A percentile compares a stretch with the other conserved stretches of the same genome.
Conservation (phyloP, 2,113 vertebrate genomes). For the Solenodon paradoxus region DNA sequence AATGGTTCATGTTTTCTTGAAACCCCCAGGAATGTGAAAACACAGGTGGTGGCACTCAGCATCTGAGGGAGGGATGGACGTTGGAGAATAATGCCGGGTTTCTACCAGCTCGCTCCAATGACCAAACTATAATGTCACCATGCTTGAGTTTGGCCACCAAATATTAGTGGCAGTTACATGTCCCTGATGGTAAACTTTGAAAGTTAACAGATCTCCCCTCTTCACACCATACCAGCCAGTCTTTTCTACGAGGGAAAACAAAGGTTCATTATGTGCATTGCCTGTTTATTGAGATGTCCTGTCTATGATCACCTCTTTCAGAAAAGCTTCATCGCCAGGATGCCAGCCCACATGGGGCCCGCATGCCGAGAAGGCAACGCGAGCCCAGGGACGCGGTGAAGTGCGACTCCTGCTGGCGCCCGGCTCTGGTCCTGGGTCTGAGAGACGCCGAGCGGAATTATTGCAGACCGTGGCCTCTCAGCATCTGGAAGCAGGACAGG, state of each 20-base stretch:
- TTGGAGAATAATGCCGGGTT: neutral
- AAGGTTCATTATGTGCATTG: neutral
- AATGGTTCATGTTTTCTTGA: too few relatives aligned
- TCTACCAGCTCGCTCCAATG: neutral
- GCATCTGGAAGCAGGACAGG: neutral
- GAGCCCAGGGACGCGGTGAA: too few relatives aligned
- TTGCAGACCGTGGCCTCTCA: too few relatives aligned
- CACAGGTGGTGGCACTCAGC: rapidly evolving
- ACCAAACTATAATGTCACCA: neutral
- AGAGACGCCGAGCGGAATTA: too few relatives aligned
- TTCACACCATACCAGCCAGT: neutral
- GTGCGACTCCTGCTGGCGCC: too few relatives aligned
- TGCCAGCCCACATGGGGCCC: too few relatives aligned
- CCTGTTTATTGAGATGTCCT: neutral
- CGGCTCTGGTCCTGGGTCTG: neutral
- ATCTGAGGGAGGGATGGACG: neutral
- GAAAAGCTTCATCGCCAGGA: too few relatives aligned
- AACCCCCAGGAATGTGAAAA: neutral
- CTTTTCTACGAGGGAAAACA: too few relatives aligned
- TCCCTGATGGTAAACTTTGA: neutral
- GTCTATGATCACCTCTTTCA: neutral
- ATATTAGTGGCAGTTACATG: neutral
- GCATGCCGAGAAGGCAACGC: too few relatives aligned
- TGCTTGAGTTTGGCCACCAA: neutral
- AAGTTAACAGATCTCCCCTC: rapidly evolving